phyloP scores from a whole-genome alignment of 2,888 invertebrate genomes.

The Dysmachus trigonus region DNA sequence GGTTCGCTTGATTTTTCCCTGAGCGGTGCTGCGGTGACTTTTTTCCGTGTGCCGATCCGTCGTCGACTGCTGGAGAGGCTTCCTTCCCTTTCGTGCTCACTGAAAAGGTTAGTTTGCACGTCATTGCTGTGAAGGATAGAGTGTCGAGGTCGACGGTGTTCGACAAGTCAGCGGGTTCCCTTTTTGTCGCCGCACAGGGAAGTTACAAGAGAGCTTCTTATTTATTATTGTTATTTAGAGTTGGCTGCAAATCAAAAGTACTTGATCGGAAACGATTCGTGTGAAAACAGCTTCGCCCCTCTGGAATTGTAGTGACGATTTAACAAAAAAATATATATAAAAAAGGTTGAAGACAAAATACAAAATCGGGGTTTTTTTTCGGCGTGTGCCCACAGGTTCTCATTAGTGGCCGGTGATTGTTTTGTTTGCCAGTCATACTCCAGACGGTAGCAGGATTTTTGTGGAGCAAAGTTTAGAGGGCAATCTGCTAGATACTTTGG shows the following conservation, averaged over 20 bases:
- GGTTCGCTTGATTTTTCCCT: constrained; percentile 7
- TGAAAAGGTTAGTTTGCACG: constrained; percentile 25
- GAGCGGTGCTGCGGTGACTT: neutral
- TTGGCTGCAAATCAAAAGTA: constrained; percentile 3
- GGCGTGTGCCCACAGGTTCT: neutral
- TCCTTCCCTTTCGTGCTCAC: constrained; percentile 35
- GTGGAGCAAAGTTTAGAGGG: neutral
- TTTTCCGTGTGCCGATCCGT: neutral
- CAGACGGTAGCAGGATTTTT: neutral
- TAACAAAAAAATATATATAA: neutral
- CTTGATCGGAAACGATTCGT: neutral
- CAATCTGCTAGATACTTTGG: neutral
- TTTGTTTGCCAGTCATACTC: neutral
- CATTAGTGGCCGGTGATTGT: neutral
- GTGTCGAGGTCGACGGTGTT: neutral
- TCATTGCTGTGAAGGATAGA: constrained; percentile 36
- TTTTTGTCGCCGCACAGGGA: neutral
- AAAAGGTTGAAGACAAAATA: neutral
- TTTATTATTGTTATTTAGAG: constrained; percentile 19
- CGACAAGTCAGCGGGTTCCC: neutral
- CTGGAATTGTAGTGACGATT: neutral
- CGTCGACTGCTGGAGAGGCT: constrained; percentile 23
- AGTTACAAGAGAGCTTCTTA: constrained; percentile 2
- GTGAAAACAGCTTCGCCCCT: neutral
- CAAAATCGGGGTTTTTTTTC: neutral